A percentile compares a stretch with the other conserved stretches of the same genome.
Conservation (phyloP, 2,113 vertebrate species). For the Colistium nudipinnis region DNA sequence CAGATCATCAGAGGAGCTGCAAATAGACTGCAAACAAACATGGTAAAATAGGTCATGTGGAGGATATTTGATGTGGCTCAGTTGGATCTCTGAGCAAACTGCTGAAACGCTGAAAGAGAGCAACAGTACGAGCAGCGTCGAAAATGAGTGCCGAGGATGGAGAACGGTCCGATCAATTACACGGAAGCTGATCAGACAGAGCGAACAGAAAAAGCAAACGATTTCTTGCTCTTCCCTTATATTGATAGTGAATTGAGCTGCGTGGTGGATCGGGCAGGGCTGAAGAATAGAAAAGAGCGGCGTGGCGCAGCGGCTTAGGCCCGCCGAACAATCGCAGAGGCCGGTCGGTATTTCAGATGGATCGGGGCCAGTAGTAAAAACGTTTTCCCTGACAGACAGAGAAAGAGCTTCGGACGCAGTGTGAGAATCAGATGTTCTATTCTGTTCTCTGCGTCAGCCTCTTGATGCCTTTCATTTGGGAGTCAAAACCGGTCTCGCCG, state of each 20-base stretch:
- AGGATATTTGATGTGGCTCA: slow-evolving; percentile 44
- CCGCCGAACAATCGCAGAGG: slow-evolving; percentile 40
- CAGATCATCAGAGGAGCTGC: slow-evolving; percentile 43
- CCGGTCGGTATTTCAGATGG: slow-evolving; percentile 41
- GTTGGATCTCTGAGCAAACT: slow-evolving; percentile 17
- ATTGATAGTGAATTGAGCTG: slow-evolving; percentile 23
- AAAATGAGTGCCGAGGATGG: slow-evolving; percentile 1
- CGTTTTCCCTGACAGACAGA: slow-evolving; percentile 34
- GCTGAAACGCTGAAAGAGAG: slow-evolving; percentile 33
- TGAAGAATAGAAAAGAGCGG: slow-evolving; percentile 32
- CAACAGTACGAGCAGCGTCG: slow-evolving; percentile 5
- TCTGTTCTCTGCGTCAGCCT: slow-evolving; percentile 43
- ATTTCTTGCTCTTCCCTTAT: slow-evolving; percentile 12
- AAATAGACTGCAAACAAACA: slow-evolving; percentile 63
- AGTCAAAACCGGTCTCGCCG: slow-evolving; percentile 43
- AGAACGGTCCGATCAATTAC: not conserved
- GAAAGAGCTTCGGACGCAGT: slow-evolving; percentile 8
- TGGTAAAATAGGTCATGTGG: slow-evolving; percentile 64
- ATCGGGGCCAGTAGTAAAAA: slow-evolving; percentile 41
- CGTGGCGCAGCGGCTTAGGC: slow-evolving; percentile 38
- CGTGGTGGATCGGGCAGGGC: slow-evolving; percentile 37
- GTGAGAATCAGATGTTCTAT: slow-evolving; percentile 50
- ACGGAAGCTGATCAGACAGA: slow-evolving; percentile 11
- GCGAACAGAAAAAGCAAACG: slow-evolving; percentile 5
- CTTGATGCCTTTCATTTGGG: slow-evolving; percentile 58